A percentile compares a stretch with the other conserved stretches of the same genome.
phyloP scores from a whole-genome alignment of 2,113 vertebrate species.

The Antigone vipio region DNA sequence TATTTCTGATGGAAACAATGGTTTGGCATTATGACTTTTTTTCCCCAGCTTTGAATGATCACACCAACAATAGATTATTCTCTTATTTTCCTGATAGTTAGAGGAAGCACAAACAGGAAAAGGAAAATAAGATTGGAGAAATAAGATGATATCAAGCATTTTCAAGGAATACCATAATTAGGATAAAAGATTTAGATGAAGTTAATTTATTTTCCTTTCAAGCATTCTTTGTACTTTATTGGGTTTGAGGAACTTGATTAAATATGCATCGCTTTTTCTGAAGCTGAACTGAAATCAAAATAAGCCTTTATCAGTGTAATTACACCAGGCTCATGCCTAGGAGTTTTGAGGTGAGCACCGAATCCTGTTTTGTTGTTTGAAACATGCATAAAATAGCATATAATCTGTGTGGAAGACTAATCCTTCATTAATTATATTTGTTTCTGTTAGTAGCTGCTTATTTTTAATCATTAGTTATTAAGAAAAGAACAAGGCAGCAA shows the following conservation, averaged over 20 bases:
- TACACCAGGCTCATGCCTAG: slow-evolving; percentile 16
- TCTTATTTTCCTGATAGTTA: not conserved
- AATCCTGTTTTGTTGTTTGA: not conserved
- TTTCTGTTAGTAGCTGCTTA: not conserved
- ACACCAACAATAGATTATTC: not conserved
- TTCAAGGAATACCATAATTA: slow-evolving; percentile 47
- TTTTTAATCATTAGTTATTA: slow-evolving; percentile 15
- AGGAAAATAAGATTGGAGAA: not conserved
- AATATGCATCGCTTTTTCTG: slow-evolving; percentile 57
- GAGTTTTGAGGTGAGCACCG: slow-evolving; percentile 11
- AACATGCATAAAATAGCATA: not conserved
- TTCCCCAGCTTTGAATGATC: not conserved
- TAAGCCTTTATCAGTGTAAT: slow-evolving; percentile 73
- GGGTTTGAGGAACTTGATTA: slow-evolving; percentile 64
- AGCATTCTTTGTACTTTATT: slow-evolving; percentile 45
- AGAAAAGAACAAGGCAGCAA: not conserved
- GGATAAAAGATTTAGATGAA: slow-evolving; percentile 36
- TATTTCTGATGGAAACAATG: not conserved
- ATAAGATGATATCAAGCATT: not conserved
- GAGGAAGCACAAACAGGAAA: not conserved
- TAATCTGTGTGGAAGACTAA: slow-evolving; percentile 13
- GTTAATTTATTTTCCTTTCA: slow-evolving; percentile 64
- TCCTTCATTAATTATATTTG: slow-evolving; percentile 32
- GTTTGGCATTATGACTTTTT: not conserved
- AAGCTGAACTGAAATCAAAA: slow-evolving; percentile 54